phyloP scores from a whole-genome alignment of 2,888 invertebrate genomes.

The Microctonus aethiopoides region DNA sequence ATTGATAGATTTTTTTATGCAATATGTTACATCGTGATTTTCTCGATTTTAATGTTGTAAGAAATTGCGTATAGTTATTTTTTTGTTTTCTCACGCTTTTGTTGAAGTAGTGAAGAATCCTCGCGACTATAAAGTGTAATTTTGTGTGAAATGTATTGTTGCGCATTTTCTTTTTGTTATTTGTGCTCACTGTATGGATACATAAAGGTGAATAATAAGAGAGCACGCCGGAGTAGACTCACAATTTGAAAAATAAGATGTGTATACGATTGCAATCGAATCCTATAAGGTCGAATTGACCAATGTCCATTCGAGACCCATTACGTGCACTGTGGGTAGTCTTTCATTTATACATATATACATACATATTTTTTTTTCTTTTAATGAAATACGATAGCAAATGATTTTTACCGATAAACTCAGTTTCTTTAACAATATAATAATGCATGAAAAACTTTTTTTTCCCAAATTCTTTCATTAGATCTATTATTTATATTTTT shows the following conservation, averaged over 20 bases:
- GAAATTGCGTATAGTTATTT: no score
- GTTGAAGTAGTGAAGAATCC: conserved; percentile 25
- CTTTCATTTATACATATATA: conserved; percentile 8
- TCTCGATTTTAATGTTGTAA: no score
- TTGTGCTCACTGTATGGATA: background rate
- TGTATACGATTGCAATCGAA: conserved; percentile 46
- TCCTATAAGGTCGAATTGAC: conserved; percentile 35
- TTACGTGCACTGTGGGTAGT: conserved; percentile 35
- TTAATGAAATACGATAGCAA: conserved; percentile 29
- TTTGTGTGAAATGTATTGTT: conserved; percentile 39
- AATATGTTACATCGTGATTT: no score
- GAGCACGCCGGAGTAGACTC: conserved; percentile 26
- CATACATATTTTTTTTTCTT: background rate
- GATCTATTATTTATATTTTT: background rate
- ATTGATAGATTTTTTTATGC: no score
- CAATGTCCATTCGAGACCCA: conserved; percentile 42
- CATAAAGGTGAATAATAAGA: conserved; percentile 30
- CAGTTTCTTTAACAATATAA: background rate
- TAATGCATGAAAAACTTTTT: background rate
- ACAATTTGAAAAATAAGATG: conserved; percentile 35
- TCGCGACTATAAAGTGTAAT: conserved; percentile 22
- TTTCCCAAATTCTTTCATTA: background rate
- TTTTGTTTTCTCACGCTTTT: conserved; percentile 42
- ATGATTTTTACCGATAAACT: conserved; percentile 5
- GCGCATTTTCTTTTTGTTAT: conserved; percentile 23